Base-by-base conservation (phyloP, 2,888 invertebrate genomes). In the Drosophila lacicola region DNA sequence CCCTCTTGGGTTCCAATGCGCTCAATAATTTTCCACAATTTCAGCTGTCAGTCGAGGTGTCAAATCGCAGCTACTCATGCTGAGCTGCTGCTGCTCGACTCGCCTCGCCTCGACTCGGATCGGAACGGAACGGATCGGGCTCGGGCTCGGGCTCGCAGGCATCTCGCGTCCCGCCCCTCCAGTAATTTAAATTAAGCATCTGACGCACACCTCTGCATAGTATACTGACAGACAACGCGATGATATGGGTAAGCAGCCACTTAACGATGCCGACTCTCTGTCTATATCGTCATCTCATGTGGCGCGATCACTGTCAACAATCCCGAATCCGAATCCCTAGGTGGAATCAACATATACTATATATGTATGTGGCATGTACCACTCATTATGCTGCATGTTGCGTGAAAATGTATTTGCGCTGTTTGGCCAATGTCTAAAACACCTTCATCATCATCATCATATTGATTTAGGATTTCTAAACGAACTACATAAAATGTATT, bases 11-110 rank as follows among this genome's bases (percentile, higher is more conserved):
- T 80, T 87, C 84, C 80, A 89, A 80, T 82, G 89, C 79, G 90
- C 89, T 88, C 91, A 91, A 91, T 91, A 91, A 91, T 91, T 91
- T 91, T 88, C 90, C 78, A 87, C 90, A 91, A 91, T 90, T 90
- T 85, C 77, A 89, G 87, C 91, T 92, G 92, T 91, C 92, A 91
- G 90, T 84, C 89, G 82, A 91, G 91, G 92, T 92, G 92, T 92
- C 91, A 91, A 90, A 92, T 91, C 92, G 90, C 92, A 92, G 92
- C 92, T 92, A 92, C 92, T 91, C 92, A 92, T 91, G 92, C 92
- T 92, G 92, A 90, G 92, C 78, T 61, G 58, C 68, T 56, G 62
- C 53, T 41, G n/a, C 25, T 42, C 47, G 21, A 6, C 29, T 29
- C 29, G 29, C 8, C 29, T 29, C 29, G 29, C 8, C 29, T 29